Evolutionary conservation across 2,797 vertebrate species (phyloP).

Genomic region (Falco concolor): DNA sequence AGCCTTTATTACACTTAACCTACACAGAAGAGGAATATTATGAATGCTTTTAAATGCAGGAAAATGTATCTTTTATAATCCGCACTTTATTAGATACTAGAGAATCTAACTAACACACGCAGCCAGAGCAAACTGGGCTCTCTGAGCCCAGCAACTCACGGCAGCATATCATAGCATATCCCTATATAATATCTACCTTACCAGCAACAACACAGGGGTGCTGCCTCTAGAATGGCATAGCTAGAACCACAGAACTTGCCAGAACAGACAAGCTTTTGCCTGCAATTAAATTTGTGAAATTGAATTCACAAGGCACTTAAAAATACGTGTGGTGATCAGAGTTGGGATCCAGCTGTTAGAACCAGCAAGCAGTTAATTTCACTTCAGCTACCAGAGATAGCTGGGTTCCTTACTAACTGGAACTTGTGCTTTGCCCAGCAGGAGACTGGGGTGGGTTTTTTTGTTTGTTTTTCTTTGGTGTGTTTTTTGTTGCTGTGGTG

Average conservation of each 20-base stretch:
- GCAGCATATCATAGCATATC: fast-evolving
- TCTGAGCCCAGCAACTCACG: not conserved
- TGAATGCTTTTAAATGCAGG: not conserved
- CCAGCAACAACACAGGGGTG: not conserved
- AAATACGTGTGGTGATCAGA: not conserved
- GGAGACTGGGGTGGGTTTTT: not conserved
- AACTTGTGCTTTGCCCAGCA: not conserved
- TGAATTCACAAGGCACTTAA: not conserved
- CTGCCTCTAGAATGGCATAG: not conserved
- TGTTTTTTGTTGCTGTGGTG: not conserved
- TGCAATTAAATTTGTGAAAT: not conserved
- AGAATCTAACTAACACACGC: not conserved
- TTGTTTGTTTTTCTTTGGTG: not conserved
- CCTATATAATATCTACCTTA: not conserved
- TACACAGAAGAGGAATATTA: not conserved
- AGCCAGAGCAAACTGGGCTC: not conserved
- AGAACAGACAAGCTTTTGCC: not conserved
- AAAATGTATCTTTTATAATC: not conserved
- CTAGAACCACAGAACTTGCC: not conserved
- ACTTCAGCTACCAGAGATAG: not conserved
- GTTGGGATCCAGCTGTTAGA: not conserved
- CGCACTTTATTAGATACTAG: not conserved
- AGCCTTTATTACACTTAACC: not conserved
- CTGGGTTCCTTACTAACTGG: fast-evolving
- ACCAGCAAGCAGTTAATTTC: not conserved